Base-by-base conservation (phyloP, 37 sponge, comb jelly and placozoan genomes). In the Halisarca cf. caerulea region DNA sequence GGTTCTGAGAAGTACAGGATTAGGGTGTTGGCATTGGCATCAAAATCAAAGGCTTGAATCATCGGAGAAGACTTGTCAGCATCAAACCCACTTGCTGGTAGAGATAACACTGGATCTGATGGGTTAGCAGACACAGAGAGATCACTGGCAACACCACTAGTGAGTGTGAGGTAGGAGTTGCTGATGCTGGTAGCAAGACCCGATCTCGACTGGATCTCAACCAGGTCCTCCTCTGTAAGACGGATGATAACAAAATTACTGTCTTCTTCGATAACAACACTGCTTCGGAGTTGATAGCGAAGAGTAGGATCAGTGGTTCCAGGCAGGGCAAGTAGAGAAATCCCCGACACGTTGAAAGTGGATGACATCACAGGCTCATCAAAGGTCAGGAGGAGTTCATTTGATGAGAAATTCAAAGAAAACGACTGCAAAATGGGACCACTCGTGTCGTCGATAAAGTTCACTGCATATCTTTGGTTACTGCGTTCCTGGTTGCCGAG, bases 1-100 rank as follows among this genome's bases (percentile, higher is more conserved):
- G 96, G 91, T 58, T 96, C 96, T 30, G 82, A 85, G 74, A 96
- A 96, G 59, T 35, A 37, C 24, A 96, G 66, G 0, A 83, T 86
- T 61, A 96, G 35, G 18, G 66, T 64, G 85, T 90, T 89, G 33
- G 58, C 47, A 39, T 96, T 81, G n/a, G 89, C 62, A 45, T 93
- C 89, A 0, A 91, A 57, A 40, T 75, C 82, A 57, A 96, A 93
- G 4, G 69, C 30, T 5, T 5, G 0, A 1, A 96, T 45, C 33
- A 43, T 59, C 18, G 96, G 96, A 32, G 93, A 87, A 33, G 91
- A 84, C 38, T 44, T 21, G 47, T 96, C 94, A 20, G 59, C 71
- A 20, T 80, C 54, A 35, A 84, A 88, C 0, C 30, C 38, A 55
- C 24, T 38, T 0, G 74, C 90, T 35, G 47, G 71, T 28, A 45